A percentile compares a stretch with the other conserved stretches of the same genome.
Conservation (phyloP, 2,888 invertebrate species). For the Agrotis exclamationis region DNA sequence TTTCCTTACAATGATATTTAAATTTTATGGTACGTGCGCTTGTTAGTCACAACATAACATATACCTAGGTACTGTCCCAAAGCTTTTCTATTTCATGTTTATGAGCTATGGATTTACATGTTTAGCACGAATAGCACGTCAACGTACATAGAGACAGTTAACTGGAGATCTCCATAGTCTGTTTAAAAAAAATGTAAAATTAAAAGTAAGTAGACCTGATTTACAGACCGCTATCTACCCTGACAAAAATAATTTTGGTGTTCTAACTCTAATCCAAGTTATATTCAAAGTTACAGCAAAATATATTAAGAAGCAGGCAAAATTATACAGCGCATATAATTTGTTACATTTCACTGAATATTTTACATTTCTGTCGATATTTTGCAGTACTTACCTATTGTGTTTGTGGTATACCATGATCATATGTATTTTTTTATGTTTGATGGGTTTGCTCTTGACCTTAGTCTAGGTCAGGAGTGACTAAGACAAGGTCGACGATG, state of each 20-base stretch:
- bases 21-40: constrained; percentile 68
- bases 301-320: constrained; percentile 1
- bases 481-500: too few relatives aligned
- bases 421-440: too few relatives aligned
- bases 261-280: neutral
- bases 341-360: neutral
- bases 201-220: neutral
- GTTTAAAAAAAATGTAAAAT: too few relatives aligned
- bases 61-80: constrained; percentile 46
- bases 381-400: constrained; percentile 1
- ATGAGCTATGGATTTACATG: constrained; percentile 57
- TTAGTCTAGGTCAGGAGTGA: too few relatives aligned
- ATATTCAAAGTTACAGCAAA: neutral
- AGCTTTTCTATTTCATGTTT: constrained; percentile 57
- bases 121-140: constrained; percentile 26
- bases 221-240: neutral
- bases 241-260: neutral
- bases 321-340: constrained; percentile 5
- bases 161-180: neutral
- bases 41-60: constrained; percentile 65
- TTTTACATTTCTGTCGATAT: constrained; percentile 12
- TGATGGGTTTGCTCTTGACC: too few relatives aligned
- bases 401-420: neutral
- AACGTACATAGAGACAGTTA: constrained; percentile 9
- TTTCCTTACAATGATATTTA: constrained; percentile 73